A percentile compares a stretch with the other conserved stretches of the same genome.
Conservation (phyloP, 2,888 invertebrate species). For the Callimorpha dominula region DNA sequence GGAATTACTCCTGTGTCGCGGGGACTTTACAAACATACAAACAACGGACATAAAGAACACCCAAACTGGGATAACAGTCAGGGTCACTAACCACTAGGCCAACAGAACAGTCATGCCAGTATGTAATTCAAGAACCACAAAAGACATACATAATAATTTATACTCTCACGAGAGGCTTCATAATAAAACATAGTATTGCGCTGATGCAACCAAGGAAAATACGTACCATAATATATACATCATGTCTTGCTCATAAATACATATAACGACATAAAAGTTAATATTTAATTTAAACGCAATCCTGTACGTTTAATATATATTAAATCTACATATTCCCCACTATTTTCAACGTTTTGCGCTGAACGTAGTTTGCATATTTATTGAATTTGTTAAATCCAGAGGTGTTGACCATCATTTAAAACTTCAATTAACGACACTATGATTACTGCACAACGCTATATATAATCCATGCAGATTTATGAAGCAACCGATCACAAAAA, state of each 20-base stretch:
- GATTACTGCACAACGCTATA: constrained; percentile 19
- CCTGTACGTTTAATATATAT: constrained; percentile 49
- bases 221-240: neutral
- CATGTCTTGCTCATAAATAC: neutral
- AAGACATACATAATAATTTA: neutral
- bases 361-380: constrained; percentile 60
- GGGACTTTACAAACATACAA: too few relatives aligned
- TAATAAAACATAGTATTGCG: constrained; percentile 1
- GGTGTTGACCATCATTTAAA: constrained; percentile 39
- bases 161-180: neutral
- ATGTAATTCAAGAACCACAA: neutral
- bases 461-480: neutral
- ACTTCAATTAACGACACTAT: constrained; percentile 27
- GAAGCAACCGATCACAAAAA: too few relatives aligned
- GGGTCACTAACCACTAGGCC: too few relatives aligned
- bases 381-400: constrained; percentile 53
- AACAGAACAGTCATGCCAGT: too few relatives aligned
- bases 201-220: constrained; percentile 7
- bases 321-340: constrained; percentile 59
- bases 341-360: constrained; percentile 57
- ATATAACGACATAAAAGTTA: neutral
- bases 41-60: too few relatives aligned
- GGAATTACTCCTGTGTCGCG: too few relatives aligned
- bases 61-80: too few relatives aligned
- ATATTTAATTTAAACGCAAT: constrained; percentile 4